A percentile compares a stretch with the other conserved stretches of the same genome.
phyloP scores from a whole-genome alignment of 2,797 vertebrate species.

The Xerus rutilus region DNA sequence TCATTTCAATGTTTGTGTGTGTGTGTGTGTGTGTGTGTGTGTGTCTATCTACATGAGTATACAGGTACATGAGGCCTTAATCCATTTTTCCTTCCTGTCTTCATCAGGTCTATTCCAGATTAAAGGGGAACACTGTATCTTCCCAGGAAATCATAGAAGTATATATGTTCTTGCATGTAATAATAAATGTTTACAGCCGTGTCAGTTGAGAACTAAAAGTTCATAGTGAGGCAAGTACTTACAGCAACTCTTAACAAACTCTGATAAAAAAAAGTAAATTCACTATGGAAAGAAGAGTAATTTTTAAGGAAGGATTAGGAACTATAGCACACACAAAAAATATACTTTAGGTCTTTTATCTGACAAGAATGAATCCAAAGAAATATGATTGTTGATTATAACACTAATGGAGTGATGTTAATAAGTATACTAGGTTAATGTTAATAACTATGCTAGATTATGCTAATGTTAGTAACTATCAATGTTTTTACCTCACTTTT shows the following conservation, averaged over 20 bases:
- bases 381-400: neutral
- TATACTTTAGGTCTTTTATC: neutral
- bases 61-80: neutral
- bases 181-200: neutral
- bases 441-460: neutral
- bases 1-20: neutral
- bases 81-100: neutral
- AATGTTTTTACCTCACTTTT: neutral
- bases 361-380: conserved; percentile 20
- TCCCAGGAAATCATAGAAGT: neutral
- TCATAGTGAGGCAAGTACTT: neutral
- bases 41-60: neutral
- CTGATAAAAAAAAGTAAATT: conserved; percentile 22
- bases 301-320: neutral
- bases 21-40: neutral
- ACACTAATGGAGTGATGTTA: neutral
- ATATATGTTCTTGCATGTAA: neutral
- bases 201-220: neutral
- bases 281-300: neutral
- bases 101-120: neutral
- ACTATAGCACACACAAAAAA: neutral
- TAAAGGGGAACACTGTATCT: neutral
- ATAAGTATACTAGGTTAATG: neutral
- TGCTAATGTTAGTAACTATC: neutral
- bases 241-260: neutral